Conservation (phyloP, 64 coral and sea anemone genomes). For the Pocillopora verrucosa region DNA sequence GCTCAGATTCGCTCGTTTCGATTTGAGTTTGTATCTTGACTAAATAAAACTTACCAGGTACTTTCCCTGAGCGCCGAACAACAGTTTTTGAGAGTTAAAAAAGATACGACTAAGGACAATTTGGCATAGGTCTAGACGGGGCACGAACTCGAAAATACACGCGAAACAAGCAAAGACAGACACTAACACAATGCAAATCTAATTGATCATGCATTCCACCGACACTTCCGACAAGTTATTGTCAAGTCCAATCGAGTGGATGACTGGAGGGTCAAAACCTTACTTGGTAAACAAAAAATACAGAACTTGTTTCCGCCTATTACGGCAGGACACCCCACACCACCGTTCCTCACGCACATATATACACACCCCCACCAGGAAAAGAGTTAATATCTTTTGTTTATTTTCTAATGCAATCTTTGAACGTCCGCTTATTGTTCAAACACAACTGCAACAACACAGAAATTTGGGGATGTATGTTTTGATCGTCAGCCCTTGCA, state of each 20-base stretch:
- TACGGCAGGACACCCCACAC: neutral
- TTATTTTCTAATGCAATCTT: no score
- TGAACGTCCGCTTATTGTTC: no score
- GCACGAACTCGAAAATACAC: neutral
- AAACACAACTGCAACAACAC: no score
- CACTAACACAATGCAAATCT: neutral
- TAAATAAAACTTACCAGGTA: neutral
- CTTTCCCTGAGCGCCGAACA: neutral
- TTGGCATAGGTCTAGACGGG: neutral
- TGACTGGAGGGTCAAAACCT: neutral
- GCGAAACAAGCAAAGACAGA: slow-evolving; percentile 19
- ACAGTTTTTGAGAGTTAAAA: neutral
- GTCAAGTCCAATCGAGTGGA: neutral
- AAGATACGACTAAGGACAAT: neutral
- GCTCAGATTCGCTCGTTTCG: slow-evolving; percentile 2
- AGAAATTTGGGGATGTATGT: no score
- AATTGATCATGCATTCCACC: neutral
- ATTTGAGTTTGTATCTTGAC: neutral
- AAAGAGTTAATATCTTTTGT: neutral
- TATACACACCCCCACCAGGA: neutral
- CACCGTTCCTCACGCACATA: no score
- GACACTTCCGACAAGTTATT: slow-evolving; percentile 11
- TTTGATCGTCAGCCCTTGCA: no score
- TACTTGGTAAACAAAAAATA: neutral
- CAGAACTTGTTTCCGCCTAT: neutral